phyloP scores from a whole-genome alignment of 2,888 invertebrate genomes.

The Pyrochroa serraticornis region DNA sequence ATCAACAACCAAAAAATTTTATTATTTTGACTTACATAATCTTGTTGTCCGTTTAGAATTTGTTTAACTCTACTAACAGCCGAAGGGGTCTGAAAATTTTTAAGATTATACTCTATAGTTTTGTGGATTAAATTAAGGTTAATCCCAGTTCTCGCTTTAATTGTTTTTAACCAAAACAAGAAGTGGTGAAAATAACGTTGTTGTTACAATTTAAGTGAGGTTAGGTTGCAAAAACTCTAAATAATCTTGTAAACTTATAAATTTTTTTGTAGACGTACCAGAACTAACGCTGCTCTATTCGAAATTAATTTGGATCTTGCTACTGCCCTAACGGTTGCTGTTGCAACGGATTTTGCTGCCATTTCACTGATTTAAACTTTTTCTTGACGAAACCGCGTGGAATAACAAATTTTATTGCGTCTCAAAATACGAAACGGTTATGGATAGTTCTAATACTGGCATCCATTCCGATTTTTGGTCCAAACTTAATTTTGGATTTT shows the following conservation, averaged over 20 bases:
- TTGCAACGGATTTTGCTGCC: conserved; percentile 80
- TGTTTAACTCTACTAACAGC: conserved; percentile 86
- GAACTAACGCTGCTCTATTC: conserved; percentile 82
- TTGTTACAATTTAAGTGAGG: conserved; percentile 6
- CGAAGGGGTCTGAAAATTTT: conserved; percentile 70
- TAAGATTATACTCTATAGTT: too few species aligned
- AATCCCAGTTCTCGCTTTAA: too few species aligned
- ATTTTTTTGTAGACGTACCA: conserved; percentile 55
- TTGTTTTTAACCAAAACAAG: too few species aligned
- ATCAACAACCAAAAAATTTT: conserved; percentile 1
- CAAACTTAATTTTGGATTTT: too few species aligned
- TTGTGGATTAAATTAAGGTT: too few species aligned
- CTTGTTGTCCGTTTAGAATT: conserved; percentile 76
- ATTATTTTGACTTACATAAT: conserved; percentile 63
- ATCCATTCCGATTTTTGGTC: too few species aligned
- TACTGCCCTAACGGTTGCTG: conserved; percentile 88
- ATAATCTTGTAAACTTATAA: conserved; percentile 16
- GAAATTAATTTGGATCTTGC: conserved; percentile 79
- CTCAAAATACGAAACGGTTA: too few species aligned
- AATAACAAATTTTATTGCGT: too few species aligned
- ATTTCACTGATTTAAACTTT: conserved; percentile 54
- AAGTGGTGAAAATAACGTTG: conserved; percentile 39
- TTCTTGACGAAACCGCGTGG: too few species aligned
- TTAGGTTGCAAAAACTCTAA: conserved; percentile 6
- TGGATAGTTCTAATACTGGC: too few species aligned